Evolutionary conservation across 2,888 invertebrate genomes (phyloP), one percentile per base, ranked within the genome.

Genomic region (Euplexia lucipara): DNA sequence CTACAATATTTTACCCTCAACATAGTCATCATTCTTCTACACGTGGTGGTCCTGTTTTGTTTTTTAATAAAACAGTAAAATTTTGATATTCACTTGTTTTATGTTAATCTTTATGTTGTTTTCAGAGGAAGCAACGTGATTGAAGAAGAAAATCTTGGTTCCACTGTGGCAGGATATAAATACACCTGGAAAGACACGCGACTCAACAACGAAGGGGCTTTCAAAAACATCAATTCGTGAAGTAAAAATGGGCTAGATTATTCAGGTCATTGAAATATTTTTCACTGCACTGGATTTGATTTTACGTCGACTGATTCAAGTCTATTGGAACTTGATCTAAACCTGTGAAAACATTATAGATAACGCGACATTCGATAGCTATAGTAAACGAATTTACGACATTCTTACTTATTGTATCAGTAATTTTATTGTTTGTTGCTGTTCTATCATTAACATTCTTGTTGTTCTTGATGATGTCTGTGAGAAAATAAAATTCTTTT

Each of bases 221-320:
- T 86, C 57, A 93, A 85, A 70, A 94, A 94, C 70, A 92, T 94
- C 20, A 85, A 94, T 62, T 82, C 86, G 0, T 91, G 74, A 86
- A 68, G 59, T 65, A 51, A 30, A 32, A 6, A 52, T 35, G 18
- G 37, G 8, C 51, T 48, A 4, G 30, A 32, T n/a, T 34, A 35
- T 39, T 34, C 16, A 18, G 47, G 16, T 52, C 30, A 47, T 20
- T 41, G 34, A 16, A 53, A 63, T 45, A 18, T 22, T 52, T 30
- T 56, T 72, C 16, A 7, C 48, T 16, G 14, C 30, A 22, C 34
- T 30, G n/a, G 22, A 32, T 30, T 41, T 32, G 10, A 42, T 35
- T 39, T 30, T 3, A 9, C 14, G 12, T 12, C 35, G 9, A 12
- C 10, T 18, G 32, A 16, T 18, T 10, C 30, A 49, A 4, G 22